Evolutionary conservation across 2,113 vertebrate species (phyloP).

Genomic region (Corythaeola cristata): DNA sequence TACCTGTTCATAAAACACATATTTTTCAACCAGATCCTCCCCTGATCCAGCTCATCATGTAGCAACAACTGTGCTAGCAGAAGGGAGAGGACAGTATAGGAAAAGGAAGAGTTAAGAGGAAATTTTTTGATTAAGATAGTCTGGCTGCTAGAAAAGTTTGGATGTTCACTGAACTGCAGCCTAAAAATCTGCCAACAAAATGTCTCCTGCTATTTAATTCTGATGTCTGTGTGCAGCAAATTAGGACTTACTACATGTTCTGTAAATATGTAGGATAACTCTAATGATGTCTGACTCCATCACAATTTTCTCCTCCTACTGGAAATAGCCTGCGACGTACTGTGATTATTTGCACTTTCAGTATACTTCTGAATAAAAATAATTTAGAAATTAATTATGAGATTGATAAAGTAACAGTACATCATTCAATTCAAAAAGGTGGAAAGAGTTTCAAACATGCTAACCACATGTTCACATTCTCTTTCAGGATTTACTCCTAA

Average conservation of each 20-base stretch:
- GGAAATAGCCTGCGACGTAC: not conserved
- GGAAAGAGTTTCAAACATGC: not conserved
- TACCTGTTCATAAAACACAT: not conserved
- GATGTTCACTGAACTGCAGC: not conserved
- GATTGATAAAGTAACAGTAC: not conserved
- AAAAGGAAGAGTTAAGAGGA: not conserved
- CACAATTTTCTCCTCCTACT: conserved; percentile 29
- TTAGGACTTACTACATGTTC: not conserved
- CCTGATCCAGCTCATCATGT: not conserved
- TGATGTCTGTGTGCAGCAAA: not conserved
- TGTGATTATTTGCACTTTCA: not conserved
- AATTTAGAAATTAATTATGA: not conserved
- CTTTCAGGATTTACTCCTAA: not conserved
- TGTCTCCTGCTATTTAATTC: not conserved
- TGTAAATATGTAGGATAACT: not conserved
- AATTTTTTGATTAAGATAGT: not conserved
- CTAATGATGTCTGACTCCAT: not conserved
- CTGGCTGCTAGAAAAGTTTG: not conserved
- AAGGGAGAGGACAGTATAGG: not conserved
- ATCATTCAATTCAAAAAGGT: not conserved
- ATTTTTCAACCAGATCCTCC: not conserved
- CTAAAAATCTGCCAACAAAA: not conserved
- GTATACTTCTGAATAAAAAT: not conserved
- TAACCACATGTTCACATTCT: not conserved
- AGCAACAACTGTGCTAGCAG: not conserved